Base-by-base conservation (phyloP, 2,113 vertebrate genomes). In the Nymphicus hollandicus region DNA sequence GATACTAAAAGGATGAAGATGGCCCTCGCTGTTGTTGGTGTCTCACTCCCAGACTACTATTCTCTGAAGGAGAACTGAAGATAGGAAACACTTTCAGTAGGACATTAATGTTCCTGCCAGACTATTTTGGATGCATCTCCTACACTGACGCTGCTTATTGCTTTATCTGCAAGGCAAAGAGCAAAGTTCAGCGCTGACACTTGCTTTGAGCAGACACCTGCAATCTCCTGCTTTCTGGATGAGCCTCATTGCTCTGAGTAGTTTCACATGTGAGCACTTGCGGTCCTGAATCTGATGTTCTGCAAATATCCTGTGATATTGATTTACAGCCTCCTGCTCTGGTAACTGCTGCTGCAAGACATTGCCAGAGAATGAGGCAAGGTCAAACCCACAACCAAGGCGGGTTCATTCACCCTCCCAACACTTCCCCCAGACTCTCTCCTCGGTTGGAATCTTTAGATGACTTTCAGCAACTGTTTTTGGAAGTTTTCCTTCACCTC, bases 401-500 rank as follows among this genome's bases (percentile, higher is more conserved):
- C 43, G 44, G 29, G 29, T 80, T 90, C 81, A 9, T 81, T 86
- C 81, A 37, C 55, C 7, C 1, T 77, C 82, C 70, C 10, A 64
- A 35, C 39, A 50, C 47, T 76, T 92, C 52, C 53, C 37, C 41
- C 44, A 43, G 50, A 23, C n/a, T 84, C 7, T 24, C 3, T 6
- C 18, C 28, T 60, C 49, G 68, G 47, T 9, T 84, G 76, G 84
- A 93, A 91, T 71, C 79, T 91, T 55, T 64, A 90, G 43, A 43
- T 74, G 55, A 68, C 80, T 89, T 94, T 95, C 65, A 84, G 43
- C 72, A 94, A 84, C 56, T 79, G 81, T 53, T 91, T 92, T 94
- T 92, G 8, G 46, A 96, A 91, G 55, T 84, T 78, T 49, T 92
- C 60, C 77, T 81, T 86, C 65, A 87, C 52, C 35, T 94, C 56